Evolutionary conservation across 2,797 vertebrate species (phyloP).

Genomic region (Toxotes lorentzi): DNA sequence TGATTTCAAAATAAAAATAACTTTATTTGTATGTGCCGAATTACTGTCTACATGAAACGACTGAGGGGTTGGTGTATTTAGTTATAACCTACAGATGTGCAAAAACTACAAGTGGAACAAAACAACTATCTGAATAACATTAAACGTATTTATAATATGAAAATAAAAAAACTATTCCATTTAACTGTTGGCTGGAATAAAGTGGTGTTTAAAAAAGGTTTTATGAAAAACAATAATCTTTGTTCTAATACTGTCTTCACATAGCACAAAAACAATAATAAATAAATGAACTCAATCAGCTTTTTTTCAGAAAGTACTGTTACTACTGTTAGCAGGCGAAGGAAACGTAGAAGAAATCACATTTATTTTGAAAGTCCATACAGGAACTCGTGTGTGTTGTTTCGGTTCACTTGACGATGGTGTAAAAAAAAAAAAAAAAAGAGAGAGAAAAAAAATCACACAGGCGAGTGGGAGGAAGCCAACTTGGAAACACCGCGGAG

Average conservation of each 20-base stretch:
- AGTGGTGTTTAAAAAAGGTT: background rate
- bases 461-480: slow-evolving; percentile 61
- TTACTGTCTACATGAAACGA: background rate
- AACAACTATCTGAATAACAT: too few relatives aligned
- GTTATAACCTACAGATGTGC: too few relatives aligned
- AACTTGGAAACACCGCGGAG: slow-evolving; percentile 70
- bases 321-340: too few relatives aligned
- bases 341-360: fast-evolving
- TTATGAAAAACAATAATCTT: background rate
- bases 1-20: slow-evolving; percentile 45
- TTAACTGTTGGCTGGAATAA: too few relatives aligned
- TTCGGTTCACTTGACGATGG: background rate
- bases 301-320: background rate
- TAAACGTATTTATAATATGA: background rate
- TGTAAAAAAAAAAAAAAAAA: background rate
- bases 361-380: slow-evolving; percentile 59
- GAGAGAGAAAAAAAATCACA: background rate
- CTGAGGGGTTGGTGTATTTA: too few relatives aligned
- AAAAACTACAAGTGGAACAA: background rate
- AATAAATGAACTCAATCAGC: too few relatives aligned
- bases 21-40: background rate
- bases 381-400: background rate
- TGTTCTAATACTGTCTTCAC: background rate
- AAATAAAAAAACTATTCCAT: too few relatives aligned
- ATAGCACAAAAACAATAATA: background rate